Evolutionary conservation across 2,113 vertebrate species (phyloP).

Genomic region (Australoheros scitulus): DNA sequence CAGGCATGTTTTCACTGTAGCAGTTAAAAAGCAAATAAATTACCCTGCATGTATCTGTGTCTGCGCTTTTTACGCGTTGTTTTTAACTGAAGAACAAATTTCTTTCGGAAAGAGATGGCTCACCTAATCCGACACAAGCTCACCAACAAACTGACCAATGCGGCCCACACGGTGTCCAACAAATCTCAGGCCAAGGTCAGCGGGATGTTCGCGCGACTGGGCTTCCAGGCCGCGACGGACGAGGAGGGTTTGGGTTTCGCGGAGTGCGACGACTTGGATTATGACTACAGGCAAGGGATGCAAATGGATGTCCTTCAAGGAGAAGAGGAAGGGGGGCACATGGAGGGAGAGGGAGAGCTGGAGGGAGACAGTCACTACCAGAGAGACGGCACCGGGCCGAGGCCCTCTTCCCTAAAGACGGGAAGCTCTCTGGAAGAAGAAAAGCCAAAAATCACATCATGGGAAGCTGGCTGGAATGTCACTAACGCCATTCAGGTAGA

Average conservation of each 20-base stretch:
- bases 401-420: slow-evolving; percentile 83
- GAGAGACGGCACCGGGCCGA: slow-evolving; percentile 85
- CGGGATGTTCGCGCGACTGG: slow-evolving; percentile 93
- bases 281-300: slow-evolving; percentile 92
- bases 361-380: slow-evolving; percentile 94
- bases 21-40: neutral
- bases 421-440: slow-evolving; percentile 82
- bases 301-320: slow-evolving; percentile 92
- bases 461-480: slow-evolving; percentile 98
- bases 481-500: slow-evolving; percentile 98
- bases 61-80: slow-evolving; percentile 9
- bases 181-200: slow-evolving; percentile 97
- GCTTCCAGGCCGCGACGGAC: slow-evolving; percentile 94
- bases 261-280: slow-evolving; percentile 93
- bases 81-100: slow-evolving; percentile 23
- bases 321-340: slow-evolving; percentile 73
- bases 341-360: slow-evolving; percentile 78
- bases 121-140: slow-evolving; percentile 94
- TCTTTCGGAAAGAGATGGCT: slow-evolving; percentile 81
- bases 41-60: slow-evolving; percentile 21
- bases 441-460: slow-evolving; percentile 92
- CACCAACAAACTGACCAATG: slow-evolving; percentile 86
- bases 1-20: slow-evolving; percentile 70
- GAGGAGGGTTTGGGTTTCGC: slow-evolving; percentile 94
- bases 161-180: slow-evolving; percentile 90